Conservation (phyloP, 2,113 vertebrate species). For the Planiliza haematocheilus region DNA sequence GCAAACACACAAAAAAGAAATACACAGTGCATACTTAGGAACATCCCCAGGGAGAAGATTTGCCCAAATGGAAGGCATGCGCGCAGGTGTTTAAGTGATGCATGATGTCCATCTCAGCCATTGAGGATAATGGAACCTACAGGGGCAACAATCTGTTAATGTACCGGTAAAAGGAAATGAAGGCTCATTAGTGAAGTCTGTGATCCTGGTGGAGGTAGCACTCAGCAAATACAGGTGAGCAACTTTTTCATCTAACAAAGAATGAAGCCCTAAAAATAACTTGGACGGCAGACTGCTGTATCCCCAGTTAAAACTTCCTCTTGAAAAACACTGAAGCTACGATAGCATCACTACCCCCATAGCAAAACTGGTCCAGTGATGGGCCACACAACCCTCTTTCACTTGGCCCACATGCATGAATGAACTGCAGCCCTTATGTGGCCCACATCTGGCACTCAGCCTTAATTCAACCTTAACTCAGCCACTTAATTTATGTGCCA, state of each 20-base stretch:
- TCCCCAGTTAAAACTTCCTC: background rate
- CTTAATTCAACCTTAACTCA: too few relatives aligned
- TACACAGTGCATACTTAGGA: conserved; percentile 22
- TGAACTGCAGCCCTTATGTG: too few relatives aligned
- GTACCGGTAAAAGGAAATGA: conserved; percentile 41
- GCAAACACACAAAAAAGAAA: conserved; percentile 52
- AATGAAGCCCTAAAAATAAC: background rate
- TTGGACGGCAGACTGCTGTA: background rate
- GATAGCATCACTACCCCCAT: too few relatives aligned
- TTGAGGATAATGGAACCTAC: conserved; percentile 61
- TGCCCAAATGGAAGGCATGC: conserved; percentile 49
- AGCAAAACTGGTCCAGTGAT: too few relatives aligned
- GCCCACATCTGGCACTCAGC: too few relatives aligned
- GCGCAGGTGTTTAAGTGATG: conserved; percentile 28
- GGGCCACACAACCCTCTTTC: too few relatives aligned
- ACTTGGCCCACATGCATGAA: too few relatives aligned
- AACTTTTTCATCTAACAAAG: background rate
- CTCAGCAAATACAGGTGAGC: conserved; percentile 35
- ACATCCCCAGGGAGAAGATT: conserved; percentile 31
- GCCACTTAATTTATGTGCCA: too few relatives aligned
- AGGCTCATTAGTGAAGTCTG: conserved; percentile 24
- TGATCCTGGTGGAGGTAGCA: conserved; percentile 10
- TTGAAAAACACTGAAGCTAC: background rate
- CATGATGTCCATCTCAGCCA: conserved; percentile 8
- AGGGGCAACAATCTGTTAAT: conserved; percentile 53